Evolutionary conservation across 2,888 invertebrate genomes (phyloP), one percentile per base, ranked within the genome.

Genomic region (Hirtodrosophila histrioides): DNA sequence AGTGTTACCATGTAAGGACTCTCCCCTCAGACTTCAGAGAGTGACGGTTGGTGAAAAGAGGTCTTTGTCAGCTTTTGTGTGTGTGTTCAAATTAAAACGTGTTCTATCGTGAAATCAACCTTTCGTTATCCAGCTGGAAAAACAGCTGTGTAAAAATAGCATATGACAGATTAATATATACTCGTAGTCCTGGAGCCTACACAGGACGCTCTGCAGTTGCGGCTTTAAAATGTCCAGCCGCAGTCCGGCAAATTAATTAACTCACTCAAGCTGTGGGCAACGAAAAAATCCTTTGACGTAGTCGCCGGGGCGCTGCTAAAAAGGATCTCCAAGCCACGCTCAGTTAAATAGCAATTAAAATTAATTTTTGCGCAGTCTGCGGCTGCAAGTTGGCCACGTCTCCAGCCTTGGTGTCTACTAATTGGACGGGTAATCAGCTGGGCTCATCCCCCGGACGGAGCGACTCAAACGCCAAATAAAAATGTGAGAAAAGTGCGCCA

Each of bases 61-160:
- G 31, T 8, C 8, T 54, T 63, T 72, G 51, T 40, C 29, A 37
- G 45, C 53, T 33, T 51, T 56, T 58, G 46, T 53, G 12, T 53
- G 53, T 63, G 74, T 65, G 69, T 56, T 74, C 75, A 89, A 88
- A 89, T 90, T 89, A 88, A 88, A 90, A 89, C 90, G 91, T 90
- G 90, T 87, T 88, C 87, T 90, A 90, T 90, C 91, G 80, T 71
- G 65, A 79, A 88, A 90, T 90, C 89, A 89, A 69, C 62, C 81
- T 67, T 60, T 71, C 74, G 69, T 65, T 75, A 81, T 75, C 71
- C 69, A 60, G 70, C 60, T 57, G 50, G 40, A 11, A 24, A 46
- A 60, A n/a, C 50, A 55, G 70, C 41, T 76, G 54, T 46, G 44
- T 46, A 56, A 65, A 77, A 78, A 69, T 67, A 67, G 64, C 71